These are phyloP conservation scores for Crotalus viridis DNA, from an alignment of 2,113 vertebrate species.

Conservation along the genomic window DNA sequence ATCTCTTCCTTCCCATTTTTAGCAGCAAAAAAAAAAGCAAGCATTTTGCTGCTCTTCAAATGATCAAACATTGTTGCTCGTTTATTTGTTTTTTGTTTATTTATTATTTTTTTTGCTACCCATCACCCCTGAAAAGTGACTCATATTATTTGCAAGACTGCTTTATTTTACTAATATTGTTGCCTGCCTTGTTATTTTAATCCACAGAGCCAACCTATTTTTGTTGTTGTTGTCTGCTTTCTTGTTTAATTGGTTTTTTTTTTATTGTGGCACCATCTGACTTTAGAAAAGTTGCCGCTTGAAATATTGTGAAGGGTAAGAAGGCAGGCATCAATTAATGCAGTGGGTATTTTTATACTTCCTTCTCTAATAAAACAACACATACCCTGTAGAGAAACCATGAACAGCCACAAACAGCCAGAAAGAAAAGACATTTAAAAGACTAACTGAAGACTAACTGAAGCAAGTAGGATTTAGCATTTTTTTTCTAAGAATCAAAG, in stretches of 20 bases:
- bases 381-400: not conserved
- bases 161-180: not conserved
- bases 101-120: not conserved
- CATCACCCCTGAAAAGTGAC: not conserved
- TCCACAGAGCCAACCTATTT: not conserved
- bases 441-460: not conserved
- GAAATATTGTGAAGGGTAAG: no score
- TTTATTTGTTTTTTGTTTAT: not conserved
- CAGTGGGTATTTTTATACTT: no score
- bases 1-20: not conserved
- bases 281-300: no score
- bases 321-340: no score
- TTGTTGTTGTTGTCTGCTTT: not conserved
- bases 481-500: not conserved
- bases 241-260: no score
- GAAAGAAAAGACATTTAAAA: not conserved
- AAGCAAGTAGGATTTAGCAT: not conserved
- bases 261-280: no score
- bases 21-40: not conserved
- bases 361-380: not conserved
- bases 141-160: not conserved
- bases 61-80: not conserved
- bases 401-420: not conserved
- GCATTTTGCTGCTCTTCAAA: not conserved
- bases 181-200: not conserved